Base-by-base conservation (phyloP, 2,113 vertebrate genomes). In the Rhodinocichla rosea region DNA sequence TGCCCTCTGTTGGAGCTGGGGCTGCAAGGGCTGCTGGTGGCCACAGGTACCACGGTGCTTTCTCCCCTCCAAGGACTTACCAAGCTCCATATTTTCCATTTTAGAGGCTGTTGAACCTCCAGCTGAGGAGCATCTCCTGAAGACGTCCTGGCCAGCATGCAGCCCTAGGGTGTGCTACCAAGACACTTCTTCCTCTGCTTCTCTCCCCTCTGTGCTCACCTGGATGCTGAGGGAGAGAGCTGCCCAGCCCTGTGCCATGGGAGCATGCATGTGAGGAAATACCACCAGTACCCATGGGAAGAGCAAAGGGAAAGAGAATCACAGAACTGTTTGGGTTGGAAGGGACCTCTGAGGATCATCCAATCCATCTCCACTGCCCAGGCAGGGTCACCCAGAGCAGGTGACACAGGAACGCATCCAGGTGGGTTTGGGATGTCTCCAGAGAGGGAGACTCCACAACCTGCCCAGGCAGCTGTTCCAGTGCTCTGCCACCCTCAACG, bases 1-100 rank as follows among this genome's bases (percentile, higher is more conserved):
- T 52, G 40, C 35, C 20, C 27, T 82, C 28, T 0, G 0, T 2
- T 71, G 42, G 27, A 85, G 23, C 18, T 28, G 11, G 35, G 35
- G 22, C 32, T 80, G 23, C n/a, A 53, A 69, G 14, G 45, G 13
- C 20, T 80, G 59, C 42, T 74, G 2, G 0, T 39, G 30, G 70
- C 24, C 33, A 57, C 0, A 0, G 11, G 7, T 8, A 56, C 22
- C 8, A 1, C 0, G 0, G 24, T 35, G 32, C 42, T 89, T 77
- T 45, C 12, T 62, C 14, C 42, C 16, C 13, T 81, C 30, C 13
- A 62, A 90, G 45, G 23, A n/a, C n/a, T 74, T 42, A 35, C 16
- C 45, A 74, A 87, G 21, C 33, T 56, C 30, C 3, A 3, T 13
- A 26, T 80, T 8, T 35, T 79, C n/a, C 50, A 40, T 6, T 74